These are phyloP conservation scores for Epinephelus lanceolatus DNA, from an alignment of 2,113 vertebrate species.

Conservation along the genomic window DNA sequence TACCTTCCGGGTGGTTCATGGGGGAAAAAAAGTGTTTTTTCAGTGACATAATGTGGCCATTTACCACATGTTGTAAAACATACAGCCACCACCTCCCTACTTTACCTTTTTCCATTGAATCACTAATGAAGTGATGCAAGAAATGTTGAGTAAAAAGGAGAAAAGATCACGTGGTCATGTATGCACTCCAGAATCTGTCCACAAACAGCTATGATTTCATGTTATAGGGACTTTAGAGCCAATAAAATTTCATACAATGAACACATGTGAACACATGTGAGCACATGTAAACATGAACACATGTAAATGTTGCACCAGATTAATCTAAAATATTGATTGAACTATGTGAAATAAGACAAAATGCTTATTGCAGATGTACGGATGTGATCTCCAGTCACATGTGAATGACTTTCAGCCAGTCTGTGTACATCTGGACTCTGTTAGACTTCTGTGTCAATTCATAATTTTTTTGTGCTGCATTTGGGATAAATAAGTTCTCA, in stretches of 20 bases:
- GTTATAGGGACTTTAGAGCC: background rate
- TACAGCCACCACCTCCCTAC: background rate
- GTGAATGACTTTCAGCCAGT: background rate
- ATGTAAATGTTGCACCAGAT: background rate
- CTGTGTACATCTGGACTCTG: background rate
- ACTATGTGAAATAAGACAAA: no score
- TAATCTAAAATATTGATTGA: background rate
- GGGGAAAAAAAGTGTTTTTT: background rate
- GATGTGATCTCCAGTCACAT: background rate
- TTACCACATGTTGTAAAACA: slow-evolving; percentile 4
- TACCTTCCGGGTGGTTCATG: background rate
- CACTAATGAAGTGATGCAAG: background rate
- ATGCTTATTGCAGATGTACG: background rate
- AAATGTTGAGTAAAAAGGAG: background rate
- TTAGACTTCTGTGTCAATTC: background rate
- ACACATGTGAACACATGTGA: background rate
- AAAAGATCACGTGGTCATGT: background rate
- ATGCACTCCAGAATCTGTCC: background rate
- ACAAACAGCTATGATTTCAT: background rate
- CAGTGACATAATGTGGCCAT: background rate
- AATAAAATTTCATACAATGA: background rate
- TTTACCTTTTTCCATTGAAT: background rate
- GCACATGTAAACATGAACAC: background rate
- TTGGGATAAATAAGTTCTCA: background rate
- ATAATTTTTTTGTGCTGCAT: background rate